Percentiles rank a stretch among this genome's conserved stretches.
Conservation (phyloP, 2,888 invertebrate genomes). For the Drosophila prostipennis region DNA sequence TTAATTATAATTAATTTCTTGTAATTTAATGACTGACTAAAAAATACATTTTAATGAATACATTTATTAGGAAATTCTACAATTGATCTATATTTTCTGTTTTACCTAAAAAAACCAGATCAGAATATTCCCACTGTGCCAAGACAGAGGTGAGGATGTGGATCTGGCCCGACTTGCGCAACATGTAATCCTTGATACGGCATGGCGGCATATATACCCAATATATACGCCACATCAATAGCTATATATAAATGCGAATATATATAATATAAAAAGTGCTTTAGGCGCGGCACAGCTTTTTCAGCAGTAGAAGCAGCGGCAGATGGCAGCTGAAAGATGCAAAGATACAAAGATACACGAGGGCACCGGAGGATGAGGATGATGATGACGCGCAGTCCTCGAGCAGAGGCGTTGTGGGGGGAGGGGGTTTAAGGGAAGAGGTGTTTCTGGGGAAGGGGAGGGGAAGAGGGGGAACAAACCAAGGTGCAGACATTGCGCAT, state of each 20-base stretch:
- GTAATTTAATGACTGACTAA: no score
- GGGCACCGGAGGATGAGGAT: constrained; percentile 28
- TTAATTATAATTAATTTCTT: no score
- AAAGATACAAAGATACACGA: constrained; percentile 42
- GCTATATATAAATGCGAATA: constrained; percentile 33
- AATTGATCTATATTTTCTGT: not conserved
- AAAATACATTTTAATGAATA: no score
- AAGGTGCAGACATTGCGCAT: constrained; percentile 73
- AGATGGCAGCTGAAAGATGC: constrained; percentile 72
- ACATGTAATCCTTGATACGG: constrained; percentile 62
- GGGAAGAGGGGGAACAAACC: constrained; percentile 21
- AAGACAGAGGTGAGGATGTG: constrained; percentile 41
- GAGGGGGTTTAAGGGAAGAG: constrained; percentile 5
- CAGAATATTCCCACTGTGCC: constrained; percentile 45
- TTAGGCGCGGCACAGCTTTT: constrained; percentile 71
- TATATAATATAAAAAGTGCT: constrained; percentile 61
- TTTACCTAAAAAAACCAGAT: not conserved
- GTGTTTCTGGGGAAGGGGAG: not conserved
- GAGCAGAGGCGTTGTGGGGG: constrained; percentile 20
- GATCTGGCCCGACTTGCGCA: constrained; percentile 39
- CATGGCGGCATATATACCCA: constrained; percentile 48
- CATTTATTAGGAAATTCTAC: no score
- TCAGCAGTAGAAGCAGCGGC: constrained; percentile 60
- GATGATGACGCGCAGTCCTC: constrained; percentile 32
- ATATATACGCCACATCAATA: constrained; percentile 32